phyloP scores from a whole-genome alignment of 2,113 vertebrate genomes.

The Narcine bancroftii region DNA sequence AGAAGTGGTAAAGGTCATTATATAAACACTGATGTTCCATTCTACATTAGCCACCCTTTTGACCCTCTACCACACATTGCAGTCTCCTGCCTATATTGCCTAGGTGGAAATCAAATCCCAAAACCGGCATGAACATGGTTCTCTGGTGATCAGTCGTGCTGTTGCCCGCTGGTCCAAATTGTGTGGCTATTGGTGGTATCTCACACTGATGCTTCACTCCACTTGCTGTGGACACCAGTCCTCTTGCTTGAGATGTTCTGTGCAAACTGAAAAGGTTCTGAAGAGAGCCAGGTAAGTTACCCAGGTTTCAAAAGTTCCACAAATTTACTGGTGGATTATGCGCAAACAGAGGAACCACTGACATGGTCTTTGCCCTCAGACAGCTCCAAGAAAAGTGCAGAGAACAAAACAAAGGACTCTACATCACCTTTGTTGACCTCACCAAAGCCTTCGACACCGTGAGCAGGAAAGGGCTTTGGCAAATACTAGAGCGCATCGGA shows the following conservation, averaged over 20 bases:
- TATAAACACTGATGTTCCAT: too few species aligned
- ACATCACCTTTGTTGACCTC: too few species aligned
- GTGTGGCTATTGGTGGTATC: neutral
- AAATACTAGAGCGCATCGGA: too few species aligned
- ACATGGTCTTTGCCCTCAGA: too few species aligned
- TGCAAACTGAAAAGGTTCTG: neutral
- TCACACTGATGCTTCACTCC: neutral
- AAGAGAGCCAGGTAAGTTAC: too few species aligned
- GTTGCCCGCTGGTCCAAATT: neutral
- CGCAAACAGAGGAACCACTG: too few species aligned
- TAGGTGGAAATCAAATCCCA: neutral
- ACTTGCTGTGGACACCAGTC: neutral
- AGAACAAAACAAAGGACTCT: too few species aligned
- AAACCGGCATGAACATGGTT: neutral
- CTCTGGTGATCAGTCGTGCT: neutral
- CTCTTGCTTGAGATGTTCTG: neutral
- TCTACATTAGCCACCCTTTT: too few species aligned
- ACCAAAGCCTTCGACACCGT: too few species aligned
- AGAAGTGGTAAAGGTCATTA: too few species aligned
- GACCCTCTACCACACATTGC: neutral
- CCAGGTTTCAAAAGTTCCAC: neutral
- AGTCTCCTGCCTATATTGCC: neutral
- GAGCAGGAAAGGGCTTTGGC: too few species aligned
- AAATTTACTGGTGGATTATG: neutral
- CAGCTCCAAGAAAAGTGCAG: too few species aligned